Percentiles rank a stretch among this genome's conserved stretches.
Conservation (phyloP, 2,113 vertebrate species). For the Mus musculus region DNA sequence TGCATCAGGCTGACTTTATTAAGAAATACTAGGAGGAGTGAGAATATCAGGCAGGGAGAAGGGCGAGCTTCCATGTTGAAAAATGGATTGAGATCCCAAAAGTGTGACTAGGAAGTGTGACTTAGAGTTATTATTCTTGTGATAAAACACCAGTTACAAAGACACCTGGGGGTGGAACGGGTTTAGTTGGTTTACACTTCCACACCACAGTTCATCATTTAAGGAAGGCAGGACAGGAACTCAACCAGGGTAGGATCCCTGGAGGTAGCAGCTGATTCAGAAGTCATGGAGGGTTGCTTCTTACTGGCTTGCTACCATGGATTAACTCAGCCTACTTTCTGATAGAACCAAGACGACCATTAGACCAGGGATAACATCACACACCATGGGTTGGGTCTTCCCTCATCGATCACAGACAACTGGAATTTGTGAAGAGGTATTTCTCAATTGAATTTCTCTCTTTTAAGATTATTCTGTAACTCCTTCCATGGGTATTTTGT, state of each 20-base stretch:
- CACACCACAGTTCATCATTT: neutral
- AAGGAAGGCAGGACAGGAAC: neutral
- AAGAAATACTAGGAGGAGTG: too few relatives aligned
- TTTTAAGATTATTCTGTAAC: neutral
- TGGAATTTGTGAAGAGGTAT: neutral
- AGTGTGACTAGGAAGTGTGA: neutral
- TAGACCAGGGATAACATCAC: neutral
- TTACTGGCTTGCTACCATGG: neutral
- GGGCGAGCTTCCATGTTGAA: neutral
- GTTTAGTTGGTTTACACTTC: neutral
- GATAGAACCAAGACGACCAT: neutral
- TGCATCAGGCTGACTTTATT: neutral
- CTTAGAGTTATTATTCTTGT: neutral
- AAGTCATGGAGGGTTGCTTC: neutral
- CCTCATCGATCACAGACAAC: neutral
- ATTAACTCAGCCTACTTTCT: neutral
- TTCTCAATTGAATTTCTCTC: neutral
- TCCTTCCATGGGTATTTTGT: too few relatives aligned
- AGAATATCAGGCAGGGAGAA: rapidly evolving
- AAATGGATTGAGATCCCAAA: neutral
- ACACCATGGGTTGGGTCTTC: neutral
- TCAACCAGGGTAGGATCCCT: neutral
- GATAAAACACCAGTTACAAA: neutral
- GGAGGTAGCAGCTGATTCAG: neutral
- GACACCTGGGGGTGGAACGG: neutral